Evolutionary conservation across 1,140 invertebrate species (phyloP), one percentile per base, ranked within the genome.

Genomic region (Arion vulgaris): DNA sequence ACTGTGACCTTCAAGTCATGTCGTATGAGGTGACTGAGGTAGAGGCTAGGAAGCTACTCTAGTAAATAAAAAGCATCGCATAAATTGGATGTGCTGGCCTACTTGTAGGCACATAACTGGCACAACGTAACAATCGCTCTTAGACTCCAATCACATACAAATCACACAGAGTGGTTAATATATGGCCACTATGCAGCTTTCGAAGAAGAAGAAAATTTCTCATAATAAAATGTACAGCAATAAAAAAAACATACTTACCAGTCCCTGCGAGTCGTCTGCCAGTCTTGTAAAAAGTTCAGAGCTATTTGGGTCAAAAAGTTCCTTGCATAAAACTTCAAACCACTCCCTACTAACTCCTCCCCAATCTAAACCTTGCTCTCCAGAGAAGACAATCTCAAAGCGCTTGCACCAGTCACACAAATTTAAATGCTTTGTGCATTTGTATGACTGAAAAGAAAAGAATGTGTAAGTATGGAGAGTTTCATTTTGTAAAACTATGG

Each of bases 321-420:
- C 93, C 38, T 95, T 95, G 93, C 97, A 98, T 69, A 98, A 94
- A 81, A 97, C 91, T 86, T 98, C 96, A 92, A 98, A 98, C 97
- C 97, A 98, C 93, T 98, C 97, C 80, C 97, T 94, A 23, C 97
- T 94, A 23, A 98, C 93, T 23, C 97, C 97, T 83, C 97, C 97
- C 96, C 96, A 98, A 93, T 98, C 97, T 85, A 98, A 95, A 74
- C 96, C 97, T 94, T 97, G 96, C 92, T 98, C 97, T 41, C 96
- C 96, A 90, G 96, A 94, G 91, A 98, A 98, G 28, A 94, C 95
- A 62, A 98, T 96, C 93, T 98, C 97, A 92, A 98, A 98, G 93
- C 96, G 97, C 88, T 95, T 94, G 90, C 96, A 98, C 97, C 97
- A 98, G 92, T 98, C 97, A 68, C 94, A 94, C 36, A 96, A 92